Evolutionary conservation across 1,140 invertebrate genomes (phyloP), one percentile per base, ranked within the genome.

Genomic region (Drosophila elegans): DNA sequence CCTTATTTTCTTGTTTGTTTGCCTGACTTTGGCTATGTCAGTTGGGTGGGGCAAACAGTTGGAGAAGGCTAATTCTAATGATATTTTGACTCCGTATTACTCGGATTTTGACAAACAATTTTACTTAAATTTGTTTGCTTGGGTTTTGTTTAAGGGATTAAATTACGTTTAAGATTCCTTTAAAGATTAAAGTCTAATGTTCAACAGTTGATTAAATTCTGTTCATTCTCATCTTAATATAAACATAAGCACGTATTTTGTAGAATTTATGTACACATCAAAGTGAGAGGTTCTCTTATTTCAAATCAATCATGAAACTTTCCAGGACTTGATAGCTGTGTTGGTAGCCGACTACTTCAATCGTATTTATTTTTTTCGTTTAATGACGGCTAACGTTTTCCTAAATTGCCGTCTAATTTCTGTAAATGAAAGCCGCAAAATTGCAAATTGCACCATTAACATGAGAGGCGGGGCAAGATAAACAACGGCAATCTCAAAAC

Each of bases 351-450:
- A 25, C 1, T 12, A 4, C 44, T 6, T 46, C 10, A 25, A n/a
- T 29, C 29, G 5, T 32, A 3, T 32, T 32, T 32, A 3, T 32
- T 32, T 7, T 7, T 3, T 3, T 11, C 16, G 25, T n/a, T 1
- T 48, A 29, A 9, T 1, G 25, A 0, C 10, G n/a, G 12, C 6
- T 5, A 13, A 9, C 46, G 27, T 13, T 34, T 51, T 51, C n/a
- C 6, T 12, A 32, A 62, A 62, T 62, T 25, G 27, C 53, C 61
- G 74, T 68, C 83, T 83, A 88, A 88, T 86, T 86, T 76, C 69
- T 64, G 71, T 79, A 77, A 89, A 83, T 83, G 75, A 83, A 86
- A 77, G 67, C 84, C 63, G 45, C 83, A 82, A 88, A 88, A 80
- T 72, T 80, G 77, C 54, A 77, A 85, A 84, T 68, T 84, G 57